These are phyloP conservation scores for Redunca redunca DNA, from an alignment of 2,113 vertebrate species.

Conservation along the genomic window DNA sequence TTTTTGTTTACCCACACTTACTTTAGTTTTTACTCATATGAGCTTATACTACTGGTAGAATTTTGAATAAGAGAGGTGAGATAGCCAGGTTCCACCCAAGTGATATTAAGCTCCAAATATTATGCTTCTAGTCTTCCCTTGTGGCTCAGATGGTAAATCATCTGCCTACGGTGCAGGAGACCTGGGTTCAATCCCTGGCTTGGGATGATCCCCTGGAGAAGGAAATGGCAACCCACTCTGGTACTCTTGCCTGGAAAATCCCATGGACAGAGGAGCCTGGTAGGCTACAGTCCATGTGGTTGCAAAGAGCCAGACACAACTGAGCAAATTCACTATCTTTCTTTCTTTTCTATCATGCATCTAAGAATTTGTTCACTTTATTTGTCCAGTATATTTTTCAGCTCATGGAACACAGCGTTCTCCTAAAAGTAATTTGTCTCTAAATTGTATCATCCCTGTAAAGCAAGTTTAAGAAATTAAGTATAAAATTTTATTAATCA, in stretches of 20 bases:
- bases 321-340: neutral
- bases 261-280: neutral
- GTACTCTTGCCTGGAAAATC: neutral
- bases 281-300: neutral
- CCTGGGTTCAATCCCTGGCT: neutral
- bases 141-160: neutral
- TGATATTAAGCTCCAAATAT: neutral
- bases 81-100: neutral
- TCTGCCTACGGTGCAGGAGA: accelerated
- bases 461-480: neutral
- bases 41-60: neutral
- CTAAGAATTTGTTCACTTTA: neutral
- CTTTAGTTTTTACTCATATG: neutral
- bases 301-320: neutral
- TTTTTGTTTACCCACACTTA: neutral
- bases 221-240: neutral
- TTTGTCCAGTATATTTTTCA: neutral
- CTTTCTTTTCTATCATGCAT: neutral
- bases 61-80: neutral
- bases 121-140: neutral
- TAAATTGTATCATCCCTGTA: neutral
- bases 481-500: neutral
- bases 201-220: neutral
- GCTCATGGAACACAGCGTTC: neutral
- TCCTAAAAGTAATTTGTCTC: neutral